Percentiles rank a stretch among this genome's conserved stretches.
Conservation (phyloP, 2,113 vertebrate species). For the Pyxicephalus adspersus region DNA sequence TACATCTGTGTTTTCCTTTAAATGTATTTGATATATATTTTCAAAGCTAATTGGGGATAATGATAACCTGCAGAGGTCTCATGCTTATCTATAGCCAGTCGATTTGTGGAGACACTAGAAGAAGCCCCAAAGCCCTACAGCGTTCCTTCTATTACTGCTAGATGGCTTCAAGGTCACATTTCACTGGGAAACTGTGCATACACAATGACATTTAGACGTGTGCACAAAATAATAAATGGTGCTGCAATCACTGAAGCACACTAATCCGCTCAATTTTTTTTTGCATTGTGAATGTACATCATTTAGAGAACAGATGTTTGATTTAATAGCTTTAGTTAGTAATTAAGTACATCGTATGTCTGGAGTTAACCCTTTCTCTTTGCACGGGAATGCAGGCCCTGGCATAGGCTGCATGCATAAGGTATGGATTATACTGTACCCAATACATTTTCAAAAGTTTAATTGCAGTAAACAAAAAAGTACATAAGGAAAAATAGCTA, state of each 20-base stretch:
- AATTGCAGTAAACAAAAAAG: too few species aligned
- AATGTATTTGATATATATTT: not conserved
- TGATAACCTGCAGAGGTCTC: too few species aligned
- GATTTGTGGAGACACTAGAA: not conserved
- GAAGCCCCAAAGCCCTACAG: not conserved
- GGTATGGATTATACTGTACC: too few species aligned
- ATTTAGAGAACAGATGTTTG: constrained; percentile 15
- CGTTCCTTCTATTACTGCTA: not conserved
- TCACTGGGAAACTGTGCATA: not conserved
- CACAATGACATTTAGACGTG: not conserved
- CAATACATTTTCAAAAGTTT: too few species aligned
- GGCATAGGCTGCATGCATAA: not conserved
- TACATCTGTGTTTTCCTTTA: too few species aligned
- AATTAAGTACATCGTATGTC: not conserved
- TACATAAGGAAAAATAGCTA: too few species aligned
- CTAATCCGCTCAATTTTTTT: not conserved
- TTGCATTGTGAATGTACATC: not conserved
- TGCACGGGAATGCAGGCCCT: not conserved
- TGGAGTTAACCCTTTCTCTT: not conserved
- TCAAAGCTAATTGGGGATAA: not conserved
- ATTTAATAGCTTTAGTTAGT: constrained; percentile 21
- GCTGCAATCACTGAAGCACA: constrained; percentile 1
- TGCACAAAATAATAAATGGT: not conserved
- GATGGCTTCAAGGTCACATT: constrained; percentile 33
- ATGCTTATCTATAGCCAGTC: not conserved